Base-by-base conservation (phyloP, 2,797 vertebrate species). In the Bufotes viridis region DNA sequence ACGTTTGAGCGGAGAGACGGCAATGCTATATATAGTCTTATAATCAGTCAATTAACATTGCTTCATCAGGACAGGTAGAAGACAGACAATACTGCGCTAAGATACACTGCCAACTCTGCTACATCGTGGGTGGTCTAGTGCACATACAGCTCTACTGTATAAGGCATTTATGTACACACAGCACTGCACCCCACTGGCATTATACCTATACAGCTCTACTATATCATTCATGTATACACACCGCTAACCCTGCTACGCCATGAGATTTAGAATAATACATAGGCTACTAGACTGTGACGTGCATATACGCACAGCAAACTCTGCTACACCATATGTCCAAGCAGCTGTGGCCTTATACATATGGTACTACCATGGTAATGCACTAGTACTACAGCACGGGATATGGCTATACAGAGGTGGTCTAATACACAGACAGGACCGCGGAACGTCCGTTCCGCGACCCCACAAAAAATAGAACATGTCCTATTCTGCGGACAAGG, bases 21-120 rank as follows among this genome's bases (percentile, higher is more conserved):
- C 17, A 34, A 1, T 51, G 22, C 86, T 87, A 87, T 65, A 74
- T 82, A 82, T 83, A 88, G 76, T 49, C 26, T 24, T 24, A 55
- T 74, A 9, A 69, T 14, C n/a, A 26, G 65, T 53, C 69, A 82
- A 55, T 53, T n/a, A 75, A 24, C 63, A 69, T 15, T 51, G 24
- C 24, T 55, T 24, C 20, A 2, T 10, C n/a, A 15, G 12, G 7
- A 63, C 42, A 63, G 84, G 58, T 26, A 78, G 22, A 85, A 18
- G 8, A 85, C 57, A 85, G 42, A 85, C 74, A 87, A 17, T 11
- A n/a, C 20, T 60, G 9, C 15, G n/a, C 2, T 49, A 81, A 78
- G 22, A 78, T 17, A 78, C 74, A 15, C 15, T 53, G 24, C 26
- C 61, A 34, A 49, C 29, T 20, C 75, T 76, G 49, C 42, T 75